phyloP scores from a whole-genome alignment of 2,113 vertebrate species.

The Indri indri region DNA sequence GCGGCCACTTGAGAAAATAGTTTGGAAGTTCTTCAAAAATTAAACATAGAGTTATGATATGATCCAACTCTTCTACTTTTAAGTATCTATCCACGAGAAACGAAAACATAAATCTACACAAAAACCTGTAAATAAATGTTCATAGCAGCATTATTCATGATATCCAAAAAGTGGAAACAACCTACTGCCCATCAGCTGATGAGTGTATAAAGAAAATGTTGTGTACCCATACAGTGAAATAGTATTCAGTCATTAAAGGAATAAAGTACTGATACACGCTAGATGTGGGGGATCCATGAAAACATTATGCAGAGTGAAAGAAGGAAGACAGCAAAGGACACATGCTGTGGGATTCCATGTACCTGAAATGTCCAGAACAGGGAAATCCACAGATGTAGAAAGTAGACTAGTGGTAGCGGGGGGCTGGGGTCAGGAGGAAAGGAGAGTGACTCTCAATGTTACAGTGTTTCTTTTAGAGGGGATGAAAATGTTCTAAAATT shows the following conservation, averaged over 20 bases:
- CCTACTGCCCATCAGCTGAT: neutral
- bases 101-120: neutral
- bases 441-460: neutral
- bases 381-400: neutral
- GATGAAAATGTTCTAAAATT: neutral
- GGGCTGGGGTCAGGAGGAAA: neutral
- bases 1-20: neutral
- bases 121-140: neutral
- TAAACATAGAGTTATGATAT: neutral
- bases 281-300: neutral
- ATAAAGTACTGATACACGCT: neutral
- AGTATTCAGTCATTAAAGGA: neutral
- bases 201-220: neutral
- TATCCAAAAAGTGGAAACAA: neutral
- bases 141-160: neutral
- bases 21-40: neutral
- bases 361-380: neutral
- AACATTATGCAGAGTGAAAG: neutral
- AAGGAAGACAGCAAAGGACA: neutral
- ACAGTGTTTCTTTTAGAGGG: neutral
- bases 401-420: neutral
- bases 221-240: neutral
- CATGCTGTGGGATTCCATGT: neutral
- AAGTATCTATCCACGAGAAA: neutral
- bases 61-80: neutral